Evolutionary conservation across 1,140 invertebrate species (phyloP).

Genomic region (Drosophila truncata): DNA sequence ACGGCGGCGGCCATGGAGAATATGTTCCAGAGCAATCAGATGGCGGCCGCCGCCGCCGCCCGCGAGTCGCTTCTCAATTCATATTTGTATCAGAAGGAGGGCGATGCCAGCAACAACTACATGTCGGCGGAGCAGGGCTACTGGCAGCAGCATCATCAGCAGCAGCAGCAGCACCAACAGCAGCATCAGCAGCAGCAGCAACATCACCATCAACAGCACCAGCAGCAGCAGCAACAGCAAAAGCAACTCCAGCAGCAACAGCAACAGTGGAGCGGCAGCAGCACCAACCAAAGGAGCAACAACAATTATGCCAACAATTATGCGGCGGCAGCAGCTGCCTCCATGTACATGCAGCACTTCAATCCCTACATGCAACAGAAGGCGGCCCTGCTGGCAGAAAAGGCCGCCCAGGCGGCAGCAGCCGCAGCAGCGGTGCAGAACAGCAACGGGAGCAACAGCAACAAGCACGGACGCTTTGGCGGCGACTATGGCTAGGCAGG

Average conservation of each 20-base stretch:
- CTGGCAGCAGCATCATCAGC: conserved; percentile 69
- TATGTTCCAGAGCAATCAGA: conserved; percentile 75
- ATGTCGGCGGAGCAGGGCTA: conserved; percentile 67
- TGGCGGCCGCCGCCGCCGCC: conserved; percentile 54
- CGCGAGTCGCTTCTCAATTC: conserved; percentile 65
- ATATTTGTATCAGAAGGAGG: conserved; percentile 71
- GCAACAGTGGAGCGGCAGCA: conserved; percentile 40
- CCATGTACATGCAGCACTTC: conserved; percentile 80
- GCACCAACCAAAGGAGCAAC: conserved; percentile 40
- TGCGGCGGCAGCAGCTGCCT: conserved; percentile 69
- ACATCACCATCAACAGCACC: conserved; percentile 31
- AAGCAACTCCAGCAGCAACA: conserved; percentile 41
- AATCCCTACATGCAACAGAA: conserved; percentile 79
- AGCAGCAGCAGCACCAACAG: conserved; percentile 54
- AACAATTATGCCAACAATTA: conserved; percentile 71
- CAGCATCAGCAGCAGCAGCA: conserved; percentile 36
- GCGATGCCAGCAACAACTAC: conserved; percentile 41
- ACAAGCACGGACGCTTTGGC: conserved; percentile 69
- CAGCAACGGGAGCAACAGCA: conserved; percentile 33
- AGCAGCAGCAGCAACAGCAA: conserved; percentile 29
- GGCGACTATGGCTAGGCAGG: conserved; percentile 66
- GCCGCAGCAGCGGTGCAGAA: conserved; percentile 46
- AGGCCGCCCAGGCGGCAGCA: conserved; percentile 64
- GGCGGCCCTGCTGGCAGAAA: conserved; percentile 68
- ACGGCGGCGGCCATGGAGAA: conserved; percentile 70